phyloP scores from a whole-genome alignment of 1,140 invertebrate species.

The Steinernema feltiae region DNA sequence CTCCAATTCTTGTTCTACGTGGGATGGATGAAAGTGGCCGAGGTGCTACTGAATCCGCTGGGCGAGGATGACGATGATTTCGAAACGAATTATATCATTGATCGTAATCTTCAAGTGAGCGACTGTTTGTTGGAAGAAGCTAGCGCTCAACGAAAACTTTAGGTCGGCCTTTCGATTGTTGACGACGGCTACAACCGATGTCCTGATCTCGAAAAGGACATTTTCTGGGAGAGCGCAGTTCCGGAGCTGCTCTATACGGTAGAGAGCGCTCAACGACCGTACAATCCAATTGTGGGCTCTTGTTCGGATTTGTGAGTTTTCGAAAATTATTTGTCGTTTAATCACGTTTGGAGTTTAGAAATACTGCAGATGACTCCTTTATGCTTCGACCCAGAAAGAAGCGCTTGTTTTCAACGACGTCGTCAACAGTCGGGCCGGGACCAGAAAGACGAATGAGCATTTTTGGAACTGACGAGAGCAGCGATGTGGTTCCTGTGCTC shows the following conservation, averaged over 20 bases:
- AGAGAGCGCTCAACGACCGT: slow-evolving; percentile 24
- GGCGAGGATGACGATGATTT: slow-evolving; percentile 49
- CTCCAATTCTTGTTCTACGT: slow-evolving; percentile 48
- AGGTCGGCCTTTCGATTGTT: slow-evolving; percentile 34
- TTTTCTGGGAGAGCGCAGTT: slow-evolving; percentile 31
- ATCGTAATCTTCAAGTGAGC: background rate
- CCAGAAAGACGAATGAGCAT: background rate
- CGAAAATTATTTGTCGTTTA: background rate
- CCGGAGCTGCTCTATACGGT: slow-evolving; percentile 34
- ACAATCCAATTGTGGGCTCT: slow-evolving; percentile 21
- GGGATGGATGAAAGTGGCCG: slow-evolving; percentile 50
- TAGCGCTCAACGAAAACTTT: too few relatives aligned
- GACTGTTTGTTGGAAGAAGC: too few relatives aligned
- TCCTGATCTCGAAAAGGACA: slow-evolving; percentile 26
- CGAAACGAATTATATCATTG: slow-evolving; percentile 34
- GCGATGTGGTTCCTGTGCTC: background rate
- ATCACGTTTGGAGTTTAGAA: background rate
- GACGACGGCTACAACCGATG: slow-evolving; percentile 27
- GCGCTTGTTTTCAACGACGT: background rate
- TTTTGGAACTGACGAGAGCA: background rate
- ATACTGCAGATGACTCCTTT: background rate
- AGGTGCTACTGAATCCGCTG: slow-evolving; percentile 43
- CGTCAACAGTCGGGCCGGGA: background rate
- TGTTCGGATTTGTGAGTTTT: background rate
- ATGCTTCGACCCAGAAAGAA: background rate